Evolutionary conservation across 2,888 invertebrate genomes (phyloP).

Genomic region (Nudaria mundana): DNA sequence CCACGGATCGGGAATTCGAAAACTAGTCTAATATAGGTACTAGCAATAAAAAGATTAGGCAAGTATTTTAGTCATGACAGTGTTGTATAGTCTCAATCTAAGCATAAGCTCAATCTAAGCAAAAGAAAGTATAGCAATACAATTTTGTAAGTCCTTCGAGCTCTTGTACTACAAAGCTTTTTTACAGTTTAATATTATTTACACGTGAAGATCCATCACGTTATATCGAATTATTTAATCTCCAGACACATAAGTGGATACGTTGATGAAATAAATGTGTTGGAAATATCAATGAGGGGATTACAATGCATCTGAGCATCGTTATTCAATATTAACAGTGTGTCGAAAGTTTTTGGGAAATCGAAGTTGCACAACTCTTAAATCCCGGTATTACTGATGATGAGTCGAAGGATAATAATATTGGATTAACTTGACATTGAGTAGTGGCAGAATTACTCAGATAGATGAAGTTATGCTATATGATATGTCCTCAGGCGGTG

Average conservation of each 20-base stretch:
- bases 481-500: too few relatives aligned
- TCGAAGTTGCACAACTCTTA: conserved; percentile 11
- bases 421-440: neutral
- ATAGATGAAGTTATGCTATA: neutral
- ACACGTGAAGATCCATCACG: conserved; percentile 4
- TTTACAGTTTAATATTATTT: conserved; percentile 20
- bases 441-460: neutral
- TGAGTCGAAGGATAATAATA: neutral
- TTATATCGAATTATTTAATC: conserved; percentile 22
- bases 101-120: too few relatives aligned
- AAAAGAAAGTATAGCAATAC: too few relatives aligned
- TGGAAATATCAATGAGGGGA: conserved; percentile 38
- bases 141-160: neutral
- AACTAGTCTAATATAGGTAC: too few relatives aligned
- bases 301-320: conserved; percentile 30
- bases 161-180: conserved; percentile 7
- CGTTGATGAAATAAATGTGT: conserved; percentile 26
- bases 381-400: neutral
- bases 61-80: too few relatives aligned
- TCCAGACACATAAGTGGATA: conserved; percentile 23
- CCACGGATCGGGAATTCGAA: too few relatives aligned
- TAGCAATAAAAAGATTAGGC: too few relatives aligned
- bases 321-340: conserved; percentile 30
- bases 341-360: conserved; percentile 14
- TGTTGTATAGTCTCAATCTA: too few relatives aligned